Percentiles rank a stretch among this genome's conserved stretches.
Conservation (phyloP, 2,888 invertebrate species). For the Aricia artaxerxes region DNA sequence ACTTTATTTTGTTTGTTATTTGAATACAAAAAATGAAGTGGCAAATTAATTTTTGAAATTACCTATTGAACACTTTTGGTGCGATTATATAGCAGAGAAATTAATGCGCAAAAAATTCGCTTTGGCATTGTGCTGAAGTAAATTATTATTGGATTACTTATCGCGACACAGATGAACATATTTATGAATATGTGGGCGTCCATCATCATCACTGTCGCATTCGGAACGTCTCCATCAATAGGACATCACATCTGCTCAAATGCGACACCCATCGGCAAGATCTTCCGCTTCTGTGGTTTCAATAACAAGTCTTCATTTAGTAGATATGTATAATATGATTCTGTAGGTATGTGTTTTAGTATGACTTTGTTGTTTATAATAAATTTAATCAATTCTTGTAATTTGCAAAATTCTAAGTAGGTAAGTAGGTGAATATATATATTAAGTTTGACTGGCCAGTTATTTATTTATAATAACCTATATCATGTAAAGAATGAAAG, state of each 20-base stretch:
- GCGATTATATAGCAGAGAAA: neutral
- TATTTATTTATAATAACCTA: neutral
- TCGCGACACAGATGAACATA: neutral
- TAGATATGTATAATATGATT: neutral
- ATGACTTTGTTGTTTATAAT: too few species aligned
- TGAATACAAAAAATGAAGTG: too few species aligned
- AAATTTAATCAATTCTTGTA: neutral
- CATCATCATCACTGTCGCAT: neutral
- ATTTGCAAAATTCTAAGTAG: neutral
- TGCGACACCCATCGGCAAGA: neutral
- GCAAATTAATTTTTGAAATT: too few species aligned
- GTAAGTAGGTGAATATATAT: neutral
- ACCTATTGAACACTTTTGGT: neutral
- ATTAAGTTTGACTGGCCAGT: neutral
- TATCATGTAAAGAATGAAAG: neutral
- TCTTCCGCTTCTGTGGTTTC: neutral
- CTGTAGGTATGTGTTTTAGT: too few species aligned
- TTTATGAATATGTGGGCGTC: slow-evolving; percentile 17
- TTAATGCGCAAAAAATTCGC: neutral
- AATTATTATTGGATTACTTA: slow-evolving; percentile 12
- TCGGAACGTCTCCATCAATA: neutral
- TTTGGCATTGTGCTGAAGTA: slow-evolving; percentile 11
- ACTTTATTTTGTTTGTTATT: too few species aligned
- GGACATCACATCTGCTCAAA: neutral
- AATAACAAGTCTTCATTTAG: neutral